Conservation (phyloP, 2,113 vertebrate genomes). For the Saiga tatarica region DNA sequence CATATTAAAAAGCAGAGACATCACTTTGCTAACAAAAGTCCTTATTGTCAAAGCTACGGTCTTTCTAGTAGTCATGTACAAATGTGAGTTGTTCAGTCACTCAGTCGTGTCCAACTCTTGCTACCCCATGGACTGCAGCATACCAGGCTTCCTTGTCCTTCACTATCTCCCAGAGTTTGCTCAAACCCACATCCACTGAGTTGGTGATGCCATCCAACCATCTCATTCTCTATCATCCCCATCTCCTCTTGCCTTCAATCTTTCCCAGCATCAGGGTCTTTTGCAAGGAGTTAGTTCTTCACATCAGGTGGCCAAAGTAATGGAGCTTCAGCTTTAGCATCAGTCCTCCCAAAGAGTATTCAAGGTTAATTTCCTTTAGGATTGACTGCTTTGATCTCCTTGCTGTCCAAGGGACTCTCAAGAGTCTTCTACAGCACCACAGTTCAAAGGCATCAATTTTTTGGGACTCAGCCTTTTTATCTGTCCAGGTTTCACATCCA, state of each 20-base stretch:
- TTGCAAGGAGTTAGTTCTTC: accelerated
- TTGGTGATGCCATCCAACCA: not conserved
- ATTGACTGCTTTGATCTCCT: not conserved
- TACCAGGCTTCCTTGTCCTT: not conserved
- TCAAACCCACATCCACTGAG: not conserved
- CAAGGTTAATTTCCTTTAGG: not conserved
- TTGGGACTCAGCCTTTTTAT: not conserved
- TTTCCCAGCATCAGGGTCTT: not conserved
- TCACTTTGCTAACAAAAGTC: not conserved
- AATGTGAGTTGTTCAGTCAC: not conserved
- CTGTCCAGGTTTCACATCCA: not conserved
- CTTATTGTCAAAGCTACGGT: not conserved
- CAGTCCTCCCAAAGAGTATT: not conserved
- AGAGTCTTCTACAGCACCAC: not conserved
- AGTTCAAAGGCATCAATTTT: not conserved
- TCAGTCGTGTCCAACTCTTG: not conserved
- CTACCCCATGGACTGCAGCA: accelerated
- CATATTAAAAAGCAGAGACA: not conserved
- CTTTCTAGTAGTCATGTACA: not conserved
- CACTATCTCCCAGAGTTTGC: not conserved
- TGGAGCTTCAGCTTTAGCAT: not conserved
- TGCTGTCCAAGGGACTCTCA: not conserved
- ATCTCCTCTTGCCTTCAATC: not conserved
- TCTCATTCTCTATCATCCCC: not conserved
- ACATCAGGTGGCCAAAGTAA: not conserved